Evolutionary conservation across 2,888 invertebrate species (phyloP).

Genomic region (Dasysyrphus albostriatus): DNA sequence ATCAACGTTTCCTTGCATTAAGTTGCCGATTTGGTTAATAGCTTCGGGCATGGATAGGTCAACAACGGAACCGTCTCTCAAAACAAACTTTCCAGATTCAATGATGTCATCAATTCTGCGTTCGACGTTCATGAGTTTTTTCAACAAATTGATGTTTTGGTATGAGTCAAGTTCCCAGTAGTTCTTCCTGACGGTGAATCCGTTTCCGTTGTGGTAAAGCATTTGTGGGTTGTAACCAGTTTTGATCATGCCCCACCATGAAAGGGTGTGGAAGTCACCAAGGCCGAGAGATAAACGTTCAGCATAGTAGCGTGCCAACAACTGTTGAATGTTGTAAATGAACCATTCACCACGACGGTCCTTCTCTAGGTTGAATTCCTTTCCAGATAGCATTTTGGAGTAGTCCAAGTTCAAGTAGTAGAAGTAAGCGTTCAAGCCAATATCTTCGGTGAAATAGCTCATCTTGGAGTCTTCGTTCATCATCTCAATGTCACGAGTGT

Average conservation of each 20-base stretch:
- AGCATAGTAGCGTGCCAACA: conserved; percentile 88
- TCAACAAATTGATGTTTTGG: conserved; percentile 80
- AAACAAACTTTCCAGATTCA: conserved; percentile 83
- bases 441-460: conserved; percentile 89
- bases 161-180: conserved; percentile 85
- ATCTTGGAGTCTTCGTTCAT: conserved; percentile 86
- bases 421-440: conserved; percentile 88
- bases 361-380: conserved; percentile 84
- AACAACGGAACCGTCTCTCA: conserved; percentile 78
- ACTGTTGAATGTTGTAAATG: conserved; percentile 88
- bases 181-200: conserved; percentile 87
- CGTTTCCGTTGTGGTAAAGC: conserved; percentile 87
- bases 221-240: conserved; percentile 88
- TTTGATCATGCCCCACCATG: conserved; percentile 85
- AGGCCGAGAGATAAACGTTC: conserved; percentile 88
- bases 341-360: conserved; percentile 88
- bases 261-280: conserved; percentile 86
- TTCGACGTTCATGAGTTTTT: conserved; percentile 80
- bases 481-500: conserved; percentile 85
- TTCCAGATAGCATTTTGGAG: conserved; percentile 87
- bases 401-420: conserved; percentile 87
- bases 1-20: conserved; percentile 85
- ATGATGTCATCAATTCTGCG: conserved; percentile 84
- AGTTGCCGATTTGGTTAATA: conserved; percentile 85
- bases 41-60: conserved; percentile 83